Evolutionary conservation across 2,113 vertebrate genomes (phyloP).

Genomic region (Gallinago paraguaiae): DNA sequence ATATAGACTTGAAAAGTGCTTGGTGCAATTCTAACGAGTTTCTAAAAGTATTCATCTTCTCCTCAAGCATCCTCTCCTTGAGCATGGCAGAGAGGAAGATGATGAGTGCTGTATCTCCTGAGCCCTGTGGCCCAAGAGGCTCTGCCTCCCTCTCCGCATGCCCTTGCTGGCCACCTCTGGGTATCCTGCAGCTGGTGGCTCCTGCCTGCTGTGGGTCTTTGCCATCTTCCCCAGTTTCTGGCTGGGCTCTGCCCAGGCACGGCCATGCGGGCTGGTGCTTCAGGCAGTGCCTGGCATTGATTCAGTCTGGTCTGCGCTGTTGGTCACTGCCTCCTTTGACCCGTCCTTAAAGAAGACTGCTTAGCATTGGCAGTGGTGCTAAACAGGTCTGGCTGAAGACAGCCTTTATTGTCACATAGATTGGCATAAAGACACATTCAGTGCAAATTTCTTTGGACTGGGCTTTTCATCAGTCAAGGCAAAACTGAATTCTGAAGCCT

Average conservation of each 20-base stretch:
- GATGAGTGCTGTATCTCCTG: fast-evolving
- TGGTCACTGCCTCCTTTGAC: neutral
- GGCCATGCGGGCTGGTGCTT: neutral
- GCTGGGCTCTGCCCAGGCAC: neutral
- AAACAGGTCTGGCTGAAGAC: neutral
- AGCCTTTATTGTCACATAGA: neutral
- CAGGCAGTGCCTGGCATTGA: neutral
- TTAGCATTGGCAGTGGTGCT: neutral
- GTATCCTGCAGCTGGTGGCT: neutral
- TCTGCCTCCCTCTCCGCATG: neutral
- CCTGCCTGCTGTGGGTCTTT: neutral
- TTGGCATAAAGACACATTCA: neutral
- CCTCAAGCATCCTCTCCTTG: neutral
- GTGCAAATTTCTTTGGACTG: neutral
- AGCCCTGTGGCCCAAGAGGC: neutral
- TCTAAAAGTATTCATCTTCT: neutral
- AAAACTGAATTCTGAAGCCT: neutral
- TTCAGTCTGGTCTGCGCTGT: neutral
- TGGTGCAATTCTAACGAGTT: neutral
- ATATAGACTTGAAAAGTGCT: neutral
- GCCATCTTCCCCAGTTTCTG: fast-evolving
- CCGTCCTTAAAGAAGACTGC: neutral
- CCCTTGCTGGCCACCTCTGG: neutral
- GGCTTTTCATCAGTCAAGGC: neutral
- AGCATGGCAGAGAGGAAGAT: neutral